These are phyloP conservation scores for Priocnemis perturbator DNA, from an alignment of 2,888 invertebrate genomes.

Conservation along the genomic window DNA sequence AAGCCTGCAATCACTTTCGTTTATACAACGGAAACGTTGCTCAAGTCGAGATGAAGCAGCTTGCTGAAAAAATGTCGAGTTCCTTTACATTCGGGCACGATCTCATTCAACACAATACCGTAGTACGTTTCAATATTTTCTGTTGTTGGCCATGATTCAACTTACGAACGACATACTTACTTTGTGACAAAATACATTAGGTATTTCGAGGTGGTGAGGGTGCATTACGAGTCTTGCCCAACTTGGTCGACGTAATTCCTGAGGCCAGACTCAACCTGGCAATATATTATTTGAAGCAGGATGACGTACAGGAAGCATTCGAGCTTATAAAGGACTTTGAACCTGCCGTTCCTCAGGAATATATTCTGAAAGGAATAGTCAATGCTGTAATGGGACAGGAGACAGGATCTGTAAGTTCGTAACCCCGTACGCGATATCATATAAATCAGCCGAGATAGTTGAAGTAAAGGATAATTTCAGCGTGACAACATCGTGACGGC, in stretches of 20 bases:
- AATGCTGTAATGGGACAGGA: conserved; percentile 96
- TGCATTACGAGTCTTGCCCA: conserved; percentile 93
- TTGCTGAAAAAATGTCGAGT: conserved; percentile 83
- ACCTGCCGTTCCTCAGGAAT: conserved; percentile 95
- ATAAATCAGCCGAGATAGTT: background rate
- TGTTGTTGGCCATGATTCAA: too few relatives aligned
- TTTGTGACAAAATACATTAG: conserved; percentile 42
- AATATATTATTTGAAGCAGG: conserved; percentile 92
- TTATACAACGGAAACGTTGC: conserved; percentile 97
- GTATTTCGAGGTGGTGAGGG: conserved; percentile 95
- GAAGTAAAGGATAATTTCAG: conserved; percentile 75
- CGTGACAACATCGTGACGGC: conserved; percentile 95
- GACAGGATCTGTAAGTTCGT: conserved; percentile 85
- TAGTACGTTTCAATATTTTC: conserved; percentile 76
- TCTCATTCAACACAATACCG: conserved; percentile 94
- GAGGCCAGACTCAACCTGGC: conserved; percentile 98
- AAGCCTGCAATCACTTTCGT: conserved; percentile 88
- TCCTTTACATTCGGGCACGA: conserved; percentile 89
- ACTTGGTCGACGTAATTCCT: conserved; percentile 94
- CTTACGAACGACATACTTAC: too few relatives aligned
- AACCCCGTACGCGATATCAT: background rate
- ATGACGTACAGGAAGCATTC: conserved; percentile 92
- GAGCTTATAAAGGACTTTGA: conserved; percentile 93
- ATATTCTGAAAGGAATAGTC: conserved; percentile 96
- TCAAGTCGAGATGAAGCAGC: conserved; percentile 90